These are phyloP conservation scores for Bombus impatiens DNA, from an alignment of 1,140 invertebrate genomes.

Conservation along the genomic window DNA sequence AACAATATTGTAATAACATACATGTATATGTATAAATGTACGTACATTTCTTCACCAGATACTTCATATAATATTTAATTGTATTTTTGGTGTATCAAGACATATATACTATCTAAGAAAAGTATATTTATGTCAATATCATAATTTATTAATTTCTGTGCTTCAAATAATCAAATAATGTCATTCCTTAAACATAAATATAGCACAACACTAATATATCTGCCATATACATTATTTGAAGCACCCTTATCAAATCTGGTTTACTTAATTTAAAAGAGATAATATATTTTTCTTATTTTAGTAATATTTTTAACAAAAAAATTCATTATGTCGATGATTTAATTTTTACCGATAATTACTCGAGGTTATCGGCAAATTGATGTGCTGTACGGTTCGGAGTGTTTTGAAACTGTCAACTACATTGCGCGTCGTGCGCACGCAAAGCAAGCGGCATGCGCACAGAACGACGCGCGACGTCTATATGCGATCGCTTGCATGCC, in stretches of 20 bases:
- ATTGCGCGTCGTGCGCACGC: constrained; percentile 44
- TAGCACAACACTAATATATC: background rate
- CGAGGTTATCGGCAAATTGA: background rate
- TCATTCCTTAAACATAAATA: background rate
- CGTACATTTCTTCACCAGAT: constrained; percentile 13
- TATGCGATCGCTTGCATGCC: constrained; percentile 71
- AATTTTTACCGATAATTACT: constrained; percentile 6
- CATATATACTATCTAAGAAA: background rate
- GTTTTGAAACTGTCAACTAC: constrained; percentile 20
- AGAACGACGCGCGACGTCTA: constrained; percentile 45
- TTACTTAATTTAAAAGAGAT: background rate
- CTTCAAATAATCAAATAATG: background rate
- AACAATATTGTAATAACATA: constrained; percentile 58
- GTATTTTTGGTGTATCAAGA: constrained; percentile 18
- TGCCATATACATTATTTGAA: background rate
- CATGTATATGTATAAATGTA: constrained; percentile 22
- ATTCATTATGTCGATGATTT: background rate
- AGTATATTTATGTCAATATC: constrained; percentile 31
- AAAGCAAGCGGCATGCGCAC: constrained; percentile 65
- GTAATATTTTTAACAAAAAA: background rate
- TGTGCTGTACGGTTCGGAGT: background rate
- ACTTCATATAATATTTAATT: constrained; percentile 21
- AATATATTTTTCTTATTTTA: background rate
- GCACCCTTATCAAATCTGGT: background rate
- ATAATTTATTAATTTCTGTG: constrained; percentile 8